These are phyloP conservation scores for Hydrozoanthus tunicans DNA, from an alignment of 64 coral and sea anemone species.

Conservation along the genomic window DNA sequence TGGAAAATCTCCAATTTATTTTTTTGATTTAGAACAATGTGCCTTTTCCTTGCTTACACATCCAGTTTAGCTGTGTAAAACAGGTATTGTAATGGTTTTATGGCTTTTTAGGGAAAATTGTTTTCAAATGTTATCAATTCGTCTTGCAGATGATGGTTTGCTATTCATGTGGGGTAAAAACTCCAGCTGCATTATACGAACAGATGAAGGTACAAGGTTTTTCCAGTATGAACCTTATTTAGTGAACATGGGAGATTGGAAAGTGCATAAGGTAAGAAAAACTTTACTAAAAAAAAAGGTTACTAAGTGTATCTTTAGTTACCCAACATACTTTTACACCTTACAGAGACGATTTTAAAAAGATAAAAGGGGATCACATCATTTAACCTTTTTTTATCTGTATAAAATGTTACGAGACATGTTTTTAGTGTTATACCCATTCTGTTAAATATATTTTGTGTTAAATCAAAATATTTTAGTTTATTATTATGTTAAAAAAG, in stretches of 20 bases:
- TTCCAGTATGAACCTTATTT: slow-evolving; percentile 80
- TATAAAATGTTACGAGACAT: background rate
- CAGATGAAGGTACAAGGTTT: slow-evolving; percentile 75
- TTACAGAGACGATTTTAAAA: background rate
- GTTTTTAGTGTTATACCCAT: no score
- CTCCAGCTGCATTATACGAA: slow-evolving; percentile 73
- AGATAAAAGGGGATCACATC: no score
- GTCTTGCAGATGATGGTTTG: slow-evolving; percentile 67
- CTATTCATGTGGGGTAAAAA: slow-evolving; percentile 97
- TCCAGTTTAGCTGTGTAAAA: background rate
- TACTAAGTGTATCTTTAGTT: background rate
- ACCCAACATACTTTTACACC: background rate
- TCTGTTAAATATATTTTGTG: no score
- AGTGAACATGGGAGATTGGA: slow-evolving; percentile 71
- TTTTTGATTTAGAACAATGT: no score
- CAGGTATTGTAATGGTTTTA: background rate
- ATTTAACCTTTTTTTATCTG: background rate
- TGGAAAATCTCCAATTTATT: no score
- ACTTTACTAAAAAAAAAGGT: background rate
- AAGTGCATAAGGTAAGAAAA: slow-evolving; percentile 61
- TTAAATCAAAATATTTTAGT: no score
- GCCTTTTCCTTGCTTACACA: no score
- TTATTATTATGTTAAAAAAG: no score
- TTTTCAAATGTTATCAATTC: background rate
- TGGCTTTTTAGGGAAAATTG: background rate